Conservation (phyloP, 2,797 vertebrate species). For the Pipistrellus nathusii region DNA sequence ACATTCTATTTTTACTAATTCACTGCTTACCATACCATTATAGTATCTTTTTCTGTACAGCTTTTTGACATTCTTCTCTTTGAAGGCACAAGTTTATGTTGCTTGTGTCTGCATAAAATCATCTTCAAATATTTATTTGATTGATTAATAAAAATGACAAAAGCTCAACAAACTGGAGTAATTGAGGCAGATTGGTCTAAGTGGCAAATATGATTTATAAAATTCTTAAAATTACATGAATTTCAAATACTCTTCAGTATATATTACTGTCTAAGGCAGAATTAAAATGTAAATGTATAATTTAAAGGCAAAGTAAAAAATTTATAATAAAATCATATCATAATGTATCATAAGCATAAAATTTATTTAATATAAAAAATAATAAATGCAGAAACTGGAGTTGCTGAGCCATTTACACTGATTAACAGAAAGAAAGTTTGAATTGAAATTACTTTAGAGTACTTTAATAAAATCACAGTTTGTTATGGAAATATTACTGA, state of each 20-base stretch:
- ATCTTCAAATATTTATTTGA: not conserved
- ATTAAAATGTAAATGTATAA: conserved; percentile 35
- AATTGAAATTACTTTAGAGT: conserved; percentile 43
- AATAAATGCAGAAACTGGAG: not conserved
- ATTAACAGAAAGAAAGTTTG: not conserved
- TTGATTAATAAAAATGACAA: not conserved
- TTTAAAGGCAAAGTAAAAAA: conserved; percentile 55
- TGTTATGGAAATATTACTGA: conserved; percentile 16
- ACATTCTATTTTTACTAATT: not conserved
- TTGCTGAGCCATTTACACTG: conserved; percentile 19
- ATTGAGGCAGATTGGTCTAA: not conserved
- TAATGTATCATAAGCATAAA: not conserved
- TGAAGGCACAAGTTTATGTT: not conserved
- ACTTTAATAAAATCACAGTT: conserved; percentile 48
- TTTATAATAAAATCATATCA: not conserved
- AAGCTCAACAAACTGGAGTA: not conserved
- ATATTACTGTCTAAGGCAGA: not conserved
- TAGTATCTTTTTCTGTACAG: not conserved
- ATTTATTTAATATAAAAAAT: conserved; percentile 57
- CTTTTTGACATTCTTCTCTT: conserved; percentile 27
- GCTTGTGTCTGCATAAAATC: not conserved
- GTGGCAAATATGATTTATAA: not conserved
- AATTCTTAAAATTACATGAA: conserved; percentile 34
- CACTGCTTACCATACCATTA: not conserved
- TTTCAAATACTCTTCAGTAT: conserved; percentile 13